A percentile compares a stretch with the other conserved stretches of the same genome.
These are phyloP conservation scores for Dicyrtomina minuta DNA, from an alignment of 2,888 invertebrate genomes.

Conservation along the genomic window DNA sequence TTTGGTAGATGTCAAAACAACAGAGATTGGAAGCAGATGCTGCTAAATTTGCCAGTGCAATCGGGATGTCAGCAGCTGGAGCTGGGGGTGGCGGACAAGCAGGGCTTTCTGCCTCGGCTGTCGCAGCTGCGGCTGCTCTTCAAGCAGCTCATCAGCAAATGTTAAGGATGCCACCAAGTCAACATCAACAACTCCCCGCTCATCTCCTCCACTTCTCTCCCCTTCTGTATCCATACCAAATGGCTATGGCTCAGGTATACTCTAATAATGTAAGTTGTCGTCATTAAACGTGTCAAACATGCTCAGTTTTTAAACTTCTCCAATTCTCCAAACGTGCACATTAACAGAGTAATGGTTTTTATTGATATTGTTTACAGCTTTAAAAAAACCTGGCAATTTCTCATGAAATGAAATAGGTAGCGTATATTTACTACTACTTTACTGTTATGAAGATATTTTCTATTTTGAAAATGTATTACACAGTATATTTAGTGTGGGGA, in stretches of 20 bases:
- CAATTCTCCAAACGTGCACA: no score
- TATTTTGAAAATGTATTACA: no score
- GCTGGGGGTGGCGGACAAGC: constrained; percentile 43
- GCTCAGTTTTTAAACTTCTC: no score
- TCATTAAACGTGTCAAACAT: no score
- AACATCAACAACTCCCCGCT: constrained; percentile 68
- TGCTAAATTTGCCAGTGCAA: constrained; percentile 52
- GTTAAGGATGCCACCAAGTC: constrained; percentile 66
- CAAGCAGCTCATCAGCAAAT: constrained; percentile 70
- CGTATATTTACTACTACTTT: no score
- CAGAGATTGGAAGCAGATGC: constrained; percentile 52
- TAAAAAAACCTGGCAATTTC: no score
- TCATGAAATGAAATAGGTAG: no score
- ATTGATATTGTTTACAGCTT: no score
- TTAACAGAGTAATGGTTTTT: no score
- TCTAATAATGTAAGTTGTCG: no score
- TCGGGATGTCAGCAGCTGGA: constrained; percentile 52
- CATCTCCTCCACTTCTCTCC: constrained; percentile 89
- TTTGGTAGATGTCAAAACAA: constrained; percentile 49
- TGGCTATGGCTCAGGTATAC: constrained; percentile 63
- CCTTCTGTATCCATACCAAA: constrained; percentile 82
- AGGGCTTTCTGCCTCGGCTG: constrained; percentile 60
- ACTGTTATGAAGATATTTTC: no score
- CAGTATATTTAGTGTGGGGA: no score
- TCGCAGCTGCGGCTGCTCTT: constrained; percentile 78